Evolutionary conservation across 2,888 invertebrate species (phyloP).

Genomic region (Philhelius pedissequus): DNA sequence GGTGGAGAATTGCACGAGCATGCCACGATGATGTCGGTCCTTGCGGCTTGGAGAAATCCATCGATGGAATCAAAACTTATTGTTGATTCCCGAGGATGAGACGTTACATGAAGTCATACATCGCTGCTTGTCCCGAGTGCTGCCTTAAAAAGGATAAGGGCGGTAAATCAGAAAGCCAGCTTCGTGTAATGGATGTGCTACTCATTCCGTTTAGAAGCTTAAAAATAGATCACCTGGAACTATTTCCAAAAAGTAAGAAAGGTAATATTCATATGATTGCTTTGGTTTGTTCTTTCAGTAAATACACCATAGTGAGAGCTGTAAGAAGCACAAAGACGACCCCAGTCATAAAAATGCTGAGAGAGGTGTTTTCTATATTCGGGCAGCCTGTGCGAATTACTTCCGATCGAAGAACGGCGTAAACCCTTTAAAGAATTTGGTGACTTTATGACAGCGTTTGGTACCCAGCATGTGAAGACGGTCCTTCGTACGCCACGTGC

Average conservation of each 20-base stretch:
- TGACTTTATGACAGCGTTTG: constrained; percentile 2
- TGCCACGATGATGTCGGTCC: constrained; percentile 70
- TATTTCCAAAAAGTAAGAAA: too few relatives aligned
- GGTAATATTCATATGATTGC: constrained; percentile 50
- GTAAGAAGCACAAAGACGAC: constrained; percentile 61
- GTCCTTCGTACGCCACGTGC: constrained; percentile 6
- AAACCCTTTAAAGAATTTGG: constrained; percentile 44
- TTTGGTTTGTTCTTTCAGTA: constrained; percentile 46
- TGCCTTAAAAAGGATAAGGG: constrained; percentile 50
- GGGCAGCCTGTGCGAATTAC: constrained; percentile 33
- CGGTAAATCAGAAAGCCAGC: constrained; percentile 54
- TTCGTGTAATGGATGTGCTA: constrained; percentile 41
- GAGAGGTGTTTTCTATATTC: constrained; percentile 38
- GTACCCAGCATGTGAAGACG: constrained; percentile 27
- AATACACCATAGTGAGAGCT: too few relatives aligned
- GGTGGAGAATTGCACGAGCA: constrained; percentile 62
- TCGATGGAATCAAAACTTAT: constrained; percentile 43
- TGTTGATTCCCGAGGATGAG: constrained; percentile 68
- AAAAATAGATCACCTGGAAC: constrained; percentile 69
- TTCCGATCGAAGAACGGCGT: constrained; percentile 54
- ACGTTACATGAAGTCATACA: constrained; percentile 66
- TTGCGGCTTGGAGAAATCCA: constrained; percentile 68
- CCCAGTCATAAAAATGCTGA: constrained; percentile 53
- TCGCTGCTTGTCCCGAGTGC: constrained; percentile 62
- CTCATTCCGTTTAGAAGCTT: constrained; percentile 52